Evolutionary conservation across 2,797 vertebrate species (phyloP), one percentile per base, ranked within the genome.

Genomic region (Pelodytes ibericus): DNA sequence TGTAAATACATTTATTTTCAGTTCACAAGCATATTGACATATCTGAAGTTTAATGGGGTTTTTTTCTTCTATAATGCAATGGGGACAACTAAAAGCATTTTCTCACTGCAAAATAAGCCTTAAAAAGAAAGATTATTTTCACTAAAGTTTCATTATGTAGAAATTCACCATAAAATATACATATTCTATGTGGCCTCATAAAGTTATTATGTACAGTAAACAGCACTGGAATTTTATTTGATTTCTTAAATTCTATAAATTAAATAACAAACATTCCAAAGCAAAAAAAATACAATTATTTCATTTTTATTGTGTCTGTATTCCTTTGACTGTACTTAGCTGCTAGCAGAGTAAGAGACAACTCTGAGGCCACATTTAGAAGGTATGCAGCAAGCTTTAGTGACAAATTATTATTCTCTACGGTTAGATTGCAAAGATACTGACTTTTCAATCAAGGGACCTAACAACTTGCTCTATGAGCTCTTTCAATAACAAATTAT

Each of bases 391-490:
- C 24, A 58, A 31, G 29, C 60, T 62, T 26, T 47, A 47, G 64
- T 51, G 58, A 61, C 41, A 62, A 68, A 75, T 67, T 60, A 62
- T 62, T 75, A 69, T 69, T 69, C 73, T 75, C 73, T 62, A 69
- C n/a, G 65, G 73, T 36, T 75, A 75, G 41, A 61, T 75, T 51
- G 13, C 66, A 51, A 30, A 69, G 65, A 69, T 58, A 69, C 27
- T 36, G 41, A 61, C 73, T 75, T 75, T 68, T 75, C 65, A 75
- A 75, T 75, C 73, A 75, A 60, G 73, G 62, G 57, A 51, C 44
- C 64, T 69, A 69, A 61, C 57, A 62, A 33, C 64, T 53, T 69
- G 29, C 65, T 69, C 41, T 68, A 20, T 75, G 57, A 39, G 73
- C 65, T 68, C 57, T 53, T 57, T 29, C 31, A 24, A 30, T 62